Conservation (phyloP, 2,888 invertebrate genomes). For the Diachrysia chrysitis region DNA sequence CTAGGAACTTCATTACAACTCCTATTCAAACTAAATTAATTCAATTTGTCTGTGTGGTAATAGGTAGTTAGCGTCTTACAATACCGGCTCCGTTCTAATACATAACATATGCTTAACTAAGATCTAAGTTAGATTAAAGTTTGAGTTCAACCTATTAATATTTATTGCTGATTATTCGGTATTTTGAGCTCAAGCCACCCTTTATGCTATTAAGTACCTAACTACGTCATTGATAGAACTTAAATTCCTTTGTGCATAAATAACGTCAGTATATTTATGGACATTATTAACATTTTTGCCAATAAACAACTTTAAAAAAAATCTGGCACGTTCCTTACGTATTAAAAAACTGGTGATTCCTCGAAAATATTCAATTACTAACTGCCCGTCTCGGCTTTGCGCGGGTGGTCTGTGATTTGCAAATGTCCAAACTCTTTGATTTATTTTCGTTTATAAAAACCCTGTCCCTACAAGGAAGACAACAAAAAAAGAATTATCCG, state of each 20-base stretch:
- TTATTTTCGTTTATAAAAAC: too few species aligned
- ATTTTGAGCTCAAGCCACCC: neutral
- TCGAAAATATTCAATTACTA: too few species aligned
- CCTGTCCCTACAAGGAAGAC: too few species aligned
- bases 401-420: too few species aligned
- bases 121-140: constrained; percentile 14
- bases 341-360: too few species aligned
- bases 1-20: constrained; percentile 29
- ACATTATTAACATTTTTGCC: too few species aligned
- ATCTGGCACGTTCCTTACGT: too few species aligned
- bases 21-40: constrained; percentile 39
- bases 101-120: neutral
- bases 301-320: too few species aligned
- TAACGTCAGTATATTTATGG: too few species aligned
- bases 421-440: too few species aligned
- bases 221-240: neutral
- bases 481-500: too few species aligned
- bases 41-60: constrained; percentile 46
- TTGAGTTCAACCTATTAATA: constrained; percentile 22
- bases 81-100: constrained; percentile 6
- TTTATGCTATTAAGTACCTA: neutral
- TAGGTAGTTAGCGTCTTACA: constrained; percentile 21
- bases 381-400: too few species aligned
- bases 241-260: neutral
- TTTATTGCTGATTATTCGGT: constrained; percentile 13